Evolutionary conservation across 2,113 vertebrate genomes (phyloP), one percentile per base, ranked within the genome.

Genomic region (Elachura formosa): DNA sequence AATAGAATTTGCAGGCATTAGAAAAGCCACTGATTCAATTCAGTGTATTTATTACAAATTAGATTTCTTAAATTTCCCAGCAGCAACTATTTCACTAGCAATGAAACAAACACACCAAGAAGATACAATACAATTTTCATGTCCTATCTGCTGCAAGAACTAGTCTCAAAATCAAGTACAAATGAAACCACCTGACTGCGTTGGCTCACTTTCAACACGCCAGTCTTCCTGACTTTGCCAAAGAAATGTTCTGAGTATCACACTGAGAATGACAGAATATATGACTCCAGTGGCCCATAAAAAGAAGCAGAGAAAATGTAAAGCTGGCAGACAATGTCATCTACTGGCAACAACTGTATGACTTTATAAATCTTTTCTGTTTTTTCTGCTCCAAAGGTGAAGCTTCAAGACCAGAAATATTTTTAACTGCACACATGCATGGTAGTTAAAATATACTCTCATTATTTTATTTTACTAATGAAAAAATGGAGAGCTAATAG

Each of bases 271-370:
- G 75, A 95, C 75, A 95, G 94, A 97, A 91, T 76, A 89, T 93
- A 77, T 43, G 81, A 96, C 94, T 96, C 95, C 81, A 88, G 95
- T 94, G 94, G 95, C 91, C 94, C 93, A 94, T 96, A 96, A 97
- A 96, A 96, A 93, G 92, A 90, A 95, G 95, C 49, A 87, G 78
- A 89, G 61, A 94, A 94, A 95, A 93, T 40, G 84, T 94, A 95
- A 97, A 95, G 74, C 62, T 51, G 67, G 87, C 79, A 48, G 58
- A 95, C 94, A 96, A 97, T 95, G 94, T 97, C 96, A 96, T 95
- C 96, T 95, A 94, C 93, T 33, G 63, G 96, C 81, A 97, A 90
- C 93, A 93, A 91, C 84, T 61, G 74, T 58, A 91, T 73, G 79
- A 93, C 34, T 66, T 77, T 67, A 85, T 78, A 92, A 91, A 93